Base-by-base conservation (phyloP, 2,888 invertebrate species). In the Coenonympha glycerion region DNA sequence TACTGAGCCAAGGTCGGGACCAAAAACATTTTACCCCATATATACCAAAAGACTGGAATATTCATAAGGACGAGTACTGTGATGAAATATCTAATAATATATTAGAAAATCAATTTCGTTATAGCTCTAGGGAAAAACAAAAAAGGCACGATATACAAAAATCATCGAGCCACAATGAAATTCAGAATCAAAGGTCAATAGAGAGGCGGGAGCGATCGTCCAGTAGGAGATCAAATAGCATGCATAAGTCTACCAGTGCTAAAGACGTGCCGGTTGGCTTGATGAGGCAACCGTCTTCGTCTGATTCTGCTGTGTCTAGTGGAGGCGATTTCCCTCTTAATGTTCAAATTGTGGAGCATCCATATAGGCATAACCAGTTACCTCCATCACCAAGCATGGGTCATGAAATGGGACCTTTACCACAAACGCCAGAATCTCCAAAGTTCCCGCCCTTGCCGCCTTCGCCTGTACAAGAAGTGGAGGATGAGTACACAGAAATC, bases 381-480 rank as follows among this genome's bases (percentile, higher is more conserved):
- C 85, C 86, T 2, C 77, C 84, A 9, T 86, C 87, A 1, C 85
- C 85, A 0, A 79, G 68, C 39, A 69, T 76, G 55, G 71, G 61
- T 4, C 87, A 81, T 52, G 88, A 87, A 11, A 73, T 84, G 71
- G 87, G 87, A 1, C 87, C 87, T 3, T 61, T 87, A 24, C 88
- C 88, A 11, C 84, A 78, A 57, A 87, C 88, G 1, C 88, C 88
- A 13, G 88, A 87, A 45, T 88, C 88, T 1, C 88, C 87, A 4
- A 85, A 81, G 44, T 92, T 94, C 68, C 94, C 94, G 15, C 94
- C 94, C 28, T 79, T 95, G 53, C 95, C 95, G 6, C 95, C 95
- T 0, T 94, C 95, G 0, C 95, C 95, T 0, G 93, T 93, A 6
- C 93, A 93, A 74, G 94, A 93, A 78, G 92, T 92, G 52, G 91